phyloP scores from a whole-genome alignment of 2,797 vertebrate genomes.

The Brachyalestes nurse region DNA sequence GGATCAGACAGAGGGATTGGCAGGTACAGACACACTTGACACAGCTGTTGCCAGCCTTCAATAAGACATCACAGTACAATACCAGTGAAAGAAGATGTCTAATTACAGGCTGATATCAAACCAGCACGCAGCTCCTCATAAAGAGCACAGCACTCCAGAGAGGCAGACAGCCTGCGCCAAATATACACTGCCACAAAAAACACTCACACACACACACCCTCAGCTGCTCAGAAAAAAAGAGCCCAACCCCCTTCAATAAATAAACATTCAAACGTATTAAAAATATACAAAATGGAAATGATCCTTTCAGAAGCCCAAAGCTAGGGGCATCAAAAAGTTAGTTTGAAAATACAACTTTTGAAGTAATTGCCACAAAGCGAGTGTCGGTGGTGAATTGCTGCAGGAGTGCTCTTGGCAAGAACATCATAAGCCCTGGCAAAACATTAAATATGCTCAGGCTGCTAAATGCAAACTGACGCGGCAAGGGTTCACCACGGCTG shows the following conservation, averaged over 20 bases:
- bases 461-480: constrained; percentile 89
- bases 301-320: constrained; percentile 73
- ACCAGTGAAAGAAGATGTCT: constrained; percentile 48
- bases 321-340: constrained; percentile 70
- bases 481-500: constrained; percentile 76
- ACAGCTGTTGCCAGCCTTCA: constrained; percentile 57
- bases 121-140: constrained; percentile 29
- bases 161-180: constrained; percentile 8
- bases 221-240: constrained; percentile 39
- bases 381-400: constrained; percentile 79
- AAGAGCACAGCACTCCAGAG: constrained; percentile 51
- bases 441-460: constrained; percentile 88
- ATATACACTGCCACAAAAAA: constrained; percentile 17
- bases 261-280: constrained; percentile 63
- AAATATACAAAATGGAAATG: constrained; percentile 76
- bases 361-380: constrained; percentile 84
- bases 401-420: constrained; percentile 90
- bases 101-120: constrained; percentile 54
- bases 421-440: constrained; percentile 85
- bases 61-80: constrained; percentile 60
- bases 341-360: constrained; percentile 78
- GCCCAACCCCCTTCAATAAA: constrained; percentile 58
- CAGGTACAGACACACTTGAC: constrained; percentile 45
- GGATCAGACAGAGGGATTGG: constrained; percentile 47
- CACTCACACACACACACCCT: constrained; percentile 4